Evolutionary conservation across 2,113 vertebrate species (phyloP).

Genomic region (Neotoma lepida): DNA sequence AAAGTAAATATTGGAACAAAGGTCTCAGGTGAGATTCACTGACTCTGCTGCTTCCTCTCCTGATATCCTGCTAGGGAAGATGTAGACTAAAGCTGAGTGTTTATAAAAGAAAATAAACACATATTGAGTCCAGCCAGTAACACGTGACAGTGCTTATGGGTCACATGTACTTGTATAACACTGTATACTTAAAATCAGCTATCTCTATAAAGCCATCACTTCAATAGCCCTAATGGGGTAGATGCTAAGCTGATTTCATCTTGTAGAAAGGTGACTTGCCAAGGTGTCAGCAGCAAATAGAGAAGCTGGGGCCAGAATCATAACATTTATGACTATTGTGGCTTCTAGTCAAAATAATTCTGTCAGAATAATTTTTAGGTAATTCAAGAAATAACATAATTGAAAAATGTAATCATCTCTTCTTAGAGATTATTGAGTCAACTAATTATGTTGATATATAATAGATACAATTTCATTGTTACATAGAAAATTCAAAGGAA

Average conservation of each 20-base stretch:
- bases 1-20: slow-evolving; percentile 37
- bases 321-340: slow-evolving; percentile 16
- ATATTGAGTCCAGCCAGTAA: not conserved
- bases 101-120: slow-evolving; percentile 28
- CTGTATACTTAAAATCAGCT: not conserved
- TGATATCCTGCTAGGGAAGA: not conserved
- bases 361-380: slow-evolving; percentile 5
- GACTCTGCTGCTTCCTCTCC: not conserved
- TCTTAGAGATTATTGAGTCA: slow-evolving; percentile 35
- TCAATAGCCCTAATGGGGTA: not conserved
- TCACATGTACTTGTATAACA: not conserved
- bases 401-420: slow-evolving; percentile 22
- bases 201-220: not conserved
- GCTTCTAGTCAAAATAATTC: slow-evolving; percentile 1
- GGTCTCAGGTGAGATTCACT: slow-evolving; percentile 50
- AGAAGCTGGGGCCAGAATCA: not conserved
- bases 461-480: not conserved
- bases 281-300: not conserved
- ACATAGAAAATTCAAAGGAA: slow-evolving; percentile 22
- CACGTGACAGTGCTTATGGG: not conserved
- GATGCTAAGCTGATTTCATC: not conserved
- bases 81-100: not conserved
- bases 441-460: slow-evolving; percentile 13
- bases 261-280: not conserved
- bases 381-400: slow-evolving; percentile 45